Conservation (phyloP, 2,888 invertebrate species). For the Agrochola circellaris region DNA sequence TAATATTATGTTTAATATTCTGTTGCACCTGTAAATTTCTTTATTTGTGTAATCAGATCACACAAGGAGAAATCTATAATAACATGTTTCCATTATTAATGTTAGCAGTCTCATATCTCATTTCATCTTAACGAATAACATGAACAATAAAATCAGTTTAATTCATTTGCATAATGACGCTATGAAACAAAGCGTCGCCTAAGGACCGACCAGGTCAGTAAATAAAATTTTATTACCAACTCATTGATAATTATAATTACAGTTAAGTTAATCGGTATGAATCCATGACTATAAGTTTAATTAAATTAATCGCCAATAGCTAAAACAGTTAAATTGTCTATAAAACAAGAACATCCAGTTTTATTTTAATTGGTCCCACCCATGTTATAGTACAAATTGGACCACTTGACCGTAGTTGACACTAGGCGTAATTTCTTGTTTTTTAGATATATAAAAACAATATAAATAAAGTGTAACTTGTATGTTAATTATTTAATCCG, state of each 20-base stretch:
- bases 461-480: not conserved
- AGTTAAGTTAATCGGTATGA: constrained; percentile 47
- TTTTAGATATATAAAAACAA: not conserved
- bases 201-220: constrained; percentile 36
- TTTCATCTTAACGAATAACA: constrained; percentile 7
- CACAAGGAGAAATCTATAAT: constrained; percentile 16
- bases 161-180: constrained; percentile 40
- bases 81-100: constrained; percentile 19
- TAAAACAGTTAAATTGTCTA: constrained; percentile 48
- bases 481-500: not conserved
- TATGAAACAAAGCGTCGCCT: constrained; percentile 41
- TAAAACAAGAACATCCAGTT: constrained; percentile 52
- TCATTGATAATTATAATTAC: constrained; percentile 60
- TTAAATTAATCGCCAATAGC: constrained; percentile 62
- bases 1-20: not conserved
- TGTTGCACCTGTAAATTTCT: constrained; percentile 27
- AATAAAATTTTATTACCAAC: constrained; percentile 57
- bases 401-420: constrained; percentile 54
- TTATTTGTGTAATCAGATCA: constrained; percentile 24
- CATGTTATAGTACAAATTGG: constrained; percentile 57
- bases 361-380: constrained; percentile 55
- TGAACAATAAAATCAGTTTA: constrained; percentile 36
- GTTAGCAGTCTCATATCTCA: not conserved
- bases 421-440: constrained; percentile 22
- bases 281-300: constrained; percentile 52